Evolutionary conservation across 2,888 invertebrate species (phyloP).

Genomic region (Conus canariensis): DNA sequence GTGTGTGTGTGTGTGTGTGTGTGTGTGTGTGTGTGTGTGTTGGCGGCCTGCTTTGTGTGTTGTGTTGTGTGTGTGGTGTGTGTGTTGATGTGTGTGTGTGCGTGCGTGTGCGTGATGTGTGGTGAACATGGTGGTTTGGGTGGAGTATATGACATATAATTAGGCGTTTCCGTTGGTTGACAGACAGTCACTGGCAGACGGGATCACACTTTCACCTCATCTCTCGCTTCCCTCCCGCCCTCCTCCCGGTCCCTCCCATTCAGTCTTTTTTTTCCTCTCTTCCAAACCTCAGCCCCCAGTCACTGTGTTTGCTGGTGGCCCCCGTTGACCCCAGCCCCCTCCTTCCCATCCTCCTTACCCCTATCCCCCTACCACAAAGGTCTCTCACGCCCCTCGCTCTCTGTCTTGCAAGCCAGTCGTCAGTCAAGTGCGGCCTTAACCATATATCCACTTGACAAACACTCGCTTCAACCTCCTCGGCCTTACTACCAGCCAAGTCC

Average conservation of each 20-base stretch:
- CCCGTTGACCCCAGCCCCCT: too few relatives aligned
- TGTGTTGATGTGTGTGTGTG: neutral
- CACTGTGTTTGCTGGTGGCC: neutral
- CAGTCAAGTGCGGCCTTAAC: too few relatives aligned
- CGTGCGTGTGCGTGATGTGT: neutral
- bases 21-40: neutral
- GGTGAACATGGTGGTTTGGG: too few relatives aligned
- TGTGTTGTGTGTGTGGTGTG: neutral
- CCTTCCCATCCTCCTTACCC: neutral
- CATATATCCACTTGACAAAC: too few relatives aligned
- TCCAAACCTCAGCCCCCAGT: neutral
- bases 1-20: too few relatives aligned
- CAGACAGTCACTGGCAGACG: too few relatives aligned
- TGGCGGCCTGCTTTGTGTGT: neutral
- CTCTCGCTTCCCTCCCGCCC: too few relatives aligned
- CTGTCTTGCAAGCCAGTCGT: too few relatives aligned
- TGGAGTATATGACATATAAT: neutral
- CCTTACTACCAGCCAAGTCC: too few relatives aligned
- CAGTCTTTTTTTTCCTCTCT: neutral
- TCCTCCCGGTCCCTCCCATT: neutral
- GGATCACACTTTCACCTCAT: too few relatives aligned
- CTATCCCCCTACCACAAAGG: neutral
- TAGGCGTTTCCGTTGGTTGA: too few relatives aligned
- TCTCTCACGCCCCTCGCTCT: neutral
- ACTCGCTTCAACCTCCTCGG: too few relatives aligned